phyloP scores from a whole-genome alignment of 2,797 vertebrate genomes.

The Eremophila alpestris region DNA sequence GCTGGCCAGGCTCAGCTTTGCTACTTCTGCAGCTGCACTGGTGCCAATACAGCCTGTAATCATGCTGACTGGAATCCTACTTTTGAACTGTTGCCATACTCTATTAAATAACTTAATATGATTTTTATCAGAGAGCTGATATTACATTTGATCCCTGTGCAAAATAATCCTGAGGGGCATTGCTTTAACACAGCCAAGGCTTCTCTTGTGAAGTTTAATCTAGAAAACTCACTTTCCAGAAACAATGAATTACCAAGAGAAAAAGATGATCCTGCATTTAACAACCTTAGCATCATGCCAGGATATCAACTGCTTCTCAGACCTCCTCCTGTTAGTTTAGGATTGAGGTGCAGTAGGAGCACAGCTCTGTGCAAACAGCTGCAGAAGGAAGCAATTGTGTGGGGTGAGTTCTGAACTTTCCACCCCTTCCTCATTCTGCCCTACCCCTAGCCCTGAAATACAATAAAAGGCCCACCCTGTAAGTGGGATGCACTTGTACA shows the following conservation, averaged over 20 bases:
- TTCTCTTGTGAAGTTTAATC: neutral
- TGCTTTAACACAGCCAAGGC: neutral
- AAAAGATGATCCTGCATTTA: neutral
- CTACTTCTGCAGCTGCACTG: neutral
- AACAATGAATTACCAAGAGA: neutral
- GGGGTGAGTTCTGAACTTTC: neutral
- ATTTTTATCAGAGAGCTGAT: neutral
- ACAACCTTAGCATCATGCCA: neutral
- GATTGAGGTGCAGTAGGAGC: neutral
- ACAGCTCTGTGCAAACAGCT: neutral
- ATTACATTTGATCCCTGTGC: neutral
- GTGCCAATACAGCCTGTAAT: neutral
- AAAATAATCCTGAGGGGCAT: neutral
- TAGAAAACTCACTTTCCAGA: neutral
- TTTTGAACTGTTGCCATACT: neutral
- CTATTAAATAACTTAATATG: neutral
- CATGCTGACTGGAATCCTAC: neutral
- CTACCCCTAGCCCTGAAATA: neutral
- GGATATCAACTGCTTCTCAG: neutral
- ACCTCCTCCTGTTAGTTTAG: neutral
- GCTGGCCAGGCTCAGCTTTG: neutral
- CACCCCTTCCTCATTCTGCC: neutral
- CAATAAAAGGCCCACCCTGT: neutral
- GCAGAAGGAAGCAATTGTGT: neutral
- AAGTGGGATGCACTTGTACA: neutral